Evolutionary conservation across 1,140 invertebrate species (phyloP), one percentile per base, ranked within the genome.

Genomic region (Drosophila auraria): DNA sequence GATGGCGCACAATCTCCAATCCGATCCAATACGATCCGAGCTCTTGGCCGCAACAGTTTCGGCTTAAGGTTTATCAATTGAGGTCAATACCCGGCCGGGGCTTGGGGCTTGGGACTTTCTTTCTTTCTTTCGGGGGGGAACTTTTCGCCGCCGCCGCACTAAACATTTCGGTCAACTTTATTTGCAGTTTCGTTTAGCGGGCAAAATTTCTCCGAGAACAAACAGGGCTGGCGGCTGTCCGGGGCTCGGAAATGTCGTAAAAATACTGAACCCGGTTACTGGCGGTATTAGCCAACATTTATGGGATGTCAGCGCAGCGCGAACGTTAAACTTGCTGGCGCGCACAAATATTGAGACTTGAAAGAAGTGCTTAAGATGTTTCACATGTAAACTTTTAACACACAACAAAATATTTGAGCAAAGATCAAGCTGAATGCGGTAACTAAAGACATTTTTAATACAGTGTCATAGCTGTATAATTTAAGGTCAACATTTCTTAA

Each of bases 101-200:
- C 70, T 78, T 51, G 56, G 54, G 73, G 47, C 70, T 78, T 51
- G 56, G 54, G 73, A 69, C 84, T 84, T 87, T 87, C 84, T 89
- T 89, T 81, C 47, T 71, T 56, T 20, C 54, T 14, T 65, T 64
- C 54, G 7, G 45, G 62, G 42, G 51, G 54, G 62, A 64, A 75
- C 64, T 70, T 81, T 80, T 58, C 36, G 47, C 63, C 47, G 64
- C 57, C 53, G 27, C 63, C 57, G 65, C 68, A 57, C 58, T 60
- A 59, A 72, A 73, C 54, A 72, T 72, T 86, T 70, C 53, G 62
- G 69, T 70, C 61, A 60, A 83, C 63, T 70, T 72, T 87, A 89
- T 87, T 87, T 89, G 72, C 77, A 66, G 70, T 77, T 78, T 80
- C 61, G 61, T 80, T 87, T 89, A 87, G 78, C 84, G 62, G 49